These are phyloP conservation scores for Magallana gigas DNA, from an alignment of 1,140 invertebrate genomes.

Conservation along the genomic window DNA sequence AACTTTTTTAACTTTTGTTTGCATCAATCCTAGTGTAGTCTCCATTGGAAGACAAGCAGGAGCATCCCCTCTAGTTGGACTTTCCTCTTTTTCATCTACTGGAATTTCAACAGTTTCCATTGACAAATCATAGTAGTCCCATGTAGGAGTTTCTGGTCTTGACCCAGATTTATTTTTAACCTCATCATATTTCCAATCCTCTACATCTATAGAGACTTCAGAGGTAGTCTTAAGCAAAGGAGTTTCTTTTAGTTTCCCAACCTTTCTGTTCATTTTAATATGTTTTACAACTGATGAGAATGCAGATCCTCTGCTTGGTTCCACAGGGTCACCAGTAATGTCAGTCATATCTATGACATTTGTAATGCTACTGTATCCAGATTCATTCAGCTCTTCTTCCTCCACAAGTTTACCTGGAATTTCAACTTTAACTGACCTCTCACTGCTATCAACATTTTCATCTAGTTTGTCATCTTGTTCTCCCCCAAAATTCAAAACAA, in stretches of 20 bases:
- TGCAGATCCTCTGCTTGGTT: slow-evolving; percentile 39
- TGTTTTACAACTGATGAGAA: slow-evolving; percentile 43
- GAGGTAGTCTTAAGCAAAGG: background rate
- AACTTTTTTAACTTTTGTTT: background rate
- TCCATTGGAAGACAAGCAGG: slow-evolving; percentile 64
- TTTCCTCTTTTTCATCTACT: slow-evolving; percentile 47
- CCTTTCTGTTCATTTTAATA: slow-evolving; percentile 40
- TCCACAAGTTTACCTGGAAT: slow-evolving; percentile 27
- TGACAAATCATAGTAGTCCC: slow-evolving; percentile 72
- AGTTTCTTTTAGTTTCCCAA: slow-evolving; percentile 34
- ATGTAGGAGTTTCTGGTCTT: slow-evolving; percentile 70
- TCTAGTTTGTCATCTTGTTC: background rate
- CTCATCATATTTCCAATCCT: slow-evolving; percentile 56
- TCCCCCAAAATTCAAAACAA: slow-evolving; percentile 19
- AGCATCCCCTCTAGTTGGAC: slow-evolving; percentile 38
- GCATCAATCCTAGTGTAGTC: slow-evolving; percentile 57
- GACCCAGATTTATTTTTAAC: slow-evolving; percentile 57
- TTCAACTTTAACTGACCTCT: background rate
- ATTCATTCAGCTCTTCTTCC: background rate
- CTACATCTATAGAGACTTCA: slow-evolving; percentile 12
- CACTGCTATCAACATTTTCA: background rate
- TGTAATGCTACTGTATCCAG: background rate
- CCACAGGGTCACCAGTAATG: slow-evolving; percentile 40
- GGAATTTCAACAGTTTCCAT: slow-evolving; percentile 55
- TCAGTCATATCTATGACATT: slow-evolving; percentile 50